These are phyloP conservation scores for Intellagama lesueurii DNA, from an alignment of 2,797 vertebrate species.

Conservation along the genomic window DNA sequence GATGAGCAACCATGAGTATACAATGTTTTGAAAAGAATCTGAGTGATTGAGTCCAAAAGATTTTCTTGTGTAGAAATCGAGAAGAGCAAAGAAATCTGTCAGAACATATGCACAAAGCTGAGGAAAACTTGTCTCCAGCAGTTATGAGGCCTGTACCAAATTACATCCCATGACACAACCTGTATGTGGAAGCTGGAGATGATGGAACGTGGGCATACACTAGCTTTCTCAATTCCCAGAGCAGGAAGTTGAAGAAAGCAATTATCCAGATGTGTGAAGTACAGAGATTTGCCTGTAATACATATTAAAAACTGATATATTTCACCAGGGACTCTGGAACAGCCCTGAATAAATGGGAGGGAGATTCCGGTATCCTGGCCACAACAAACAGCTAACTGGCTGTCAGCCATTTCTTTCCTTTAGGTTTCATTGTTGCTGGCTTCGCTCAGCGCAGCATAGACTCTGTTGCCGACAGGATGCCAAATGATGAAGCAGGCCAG, in stretches of 20 bases:
- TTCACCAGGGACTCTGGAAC: background rate
- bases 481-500: background rate
- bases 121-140: background rate
- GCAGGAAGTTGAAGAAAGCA: constrained; percentile 46
- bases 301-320: constrained; percentile 25
- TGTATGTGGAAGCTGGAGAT: constrained; percentile 31
- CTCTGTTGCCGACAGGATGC: background rate
- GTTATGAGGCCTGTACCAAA: constrained; percentile 16
- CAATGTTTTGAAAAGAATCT: background rate
- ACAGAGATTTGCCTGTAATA: constrained; percentile 40
- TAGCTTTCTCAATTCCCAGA: constrained; percentile 38
- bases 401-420: background rate
- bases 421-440: background rate
- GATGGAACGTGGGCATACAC: constrained; percentile 24
- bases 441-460: fast-evolving
- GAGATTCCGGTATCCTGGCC: background rate
- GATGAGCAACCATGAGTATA: no score
- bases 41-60: background rate
- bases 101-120: background rate
- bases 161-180: background rate
- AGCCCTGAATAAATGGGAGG: background rate
- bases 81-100: background rate
- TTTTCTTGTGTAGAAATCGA: background rate
- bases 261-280: constrained; percentile 40
- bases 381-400: background rate